Base-by-base conservation (phyloP, 1,140 invertebrate species). In the Gonioctena quinquepunctata region DNA sequence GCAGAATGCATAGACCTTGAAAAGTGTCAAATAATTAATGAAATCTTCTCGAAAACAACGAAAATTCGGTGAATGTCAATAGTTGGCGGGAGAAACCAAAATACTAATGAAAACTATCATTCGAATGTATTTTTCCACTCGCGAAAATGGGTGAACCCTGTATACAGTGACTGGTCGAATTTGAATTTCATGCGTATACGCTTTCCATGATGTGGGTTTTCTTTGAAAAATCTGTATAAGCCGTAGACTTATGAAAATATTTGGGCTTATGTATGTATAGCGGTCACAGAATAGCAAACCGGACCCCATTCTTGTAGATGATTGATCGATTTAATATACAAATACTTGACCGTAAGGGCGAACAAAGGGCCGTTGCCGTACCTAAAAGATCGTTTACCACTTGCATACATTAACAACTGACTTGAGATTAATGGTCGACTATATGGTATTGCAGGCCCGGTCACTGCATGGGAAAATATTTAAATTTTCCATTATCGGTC, bases 251-350 rank as follows among this genome's bases (percentile, higher is more conserved):
- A 75, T 75, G 73, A 74, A 77, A 79, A 79, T 79, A 79, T 77
- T 77, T 73, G 73, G 68, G 75, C 73, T 79, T 78, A 78, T 80
- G 73, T 78, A 78, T 77, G 72, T 77, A 77, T 78, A 79, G 65
- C 49, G 68, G 69, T 65, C 74, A 72, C 68, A 76, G 73, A 57
- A 69, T 62, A 64, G 69, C 69, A 74, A 74, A 76, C 57, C 66
- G 79, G 72, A 72, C 72, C 75, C 78, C 74, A 79, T 82, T 82
- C 79, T 79, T 78, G 77, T 72, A 72, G 73, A 81, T 82, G 81
- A 82, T 82, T 81, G 81, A 82, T 82, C 81, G 81, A 72, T 82
- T 80, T 82, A 82, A 82, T 82, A 82, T 82, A 81, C 81, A 82
- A 82, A 82, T 82, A 82, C 80, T 82, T 82, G 81, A 82, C 81